These are phyloP conservation scores for Calliopum simillimum DNA, from an alignment of 2,888 invertebrate species.

Conservation along the genomic window DNA sequence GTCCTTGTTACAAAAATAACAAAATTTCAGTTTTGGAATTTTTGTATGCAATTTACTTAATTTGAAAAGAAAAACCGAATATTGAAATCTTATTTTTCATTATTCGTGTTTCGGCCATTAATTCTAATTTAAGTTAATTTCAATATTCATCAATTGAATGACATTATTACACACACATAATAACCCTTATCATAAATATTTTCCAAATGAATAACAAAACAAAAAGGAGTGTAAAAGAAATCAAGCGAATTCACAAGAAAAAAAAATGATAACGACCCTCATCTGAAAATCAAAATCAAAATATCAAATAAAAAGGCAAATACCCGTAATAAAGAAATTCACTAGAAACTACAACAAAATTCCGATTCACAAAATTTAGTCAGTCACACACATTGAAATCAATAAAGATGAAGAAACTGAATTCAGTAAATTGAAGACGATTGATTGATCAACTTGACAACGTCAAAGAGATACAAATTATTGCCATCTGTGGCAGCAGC, in stretches of 20 bases:
- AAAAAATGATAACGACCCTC: conserved; percentile 10
- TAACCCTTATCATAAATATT: conserved; percentile 1
- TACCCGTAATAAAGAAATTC: background rate
- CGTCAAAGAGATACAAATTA: conserved; percentile 20
- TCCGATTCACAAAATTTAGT: background rate
- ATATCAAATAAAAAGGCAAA: background rate
- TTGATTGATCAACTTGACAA: conserved; percentile 23
- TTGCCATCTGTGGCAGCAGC: conserved; percentile 1
- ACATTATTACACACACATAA: background rate
- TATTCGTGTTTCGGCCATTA: background rate
- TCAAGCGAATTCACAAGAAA: conserved; percentile 13
- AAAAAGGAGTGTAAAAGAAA: background rate
- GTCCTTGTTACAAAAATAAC: too few species aligned
- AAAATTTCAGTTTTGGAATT: too few species aligned
- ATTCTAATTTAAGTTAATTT: background rate
- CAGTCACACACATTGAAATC: conserved; percentile 5
- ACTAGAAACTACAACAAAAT: too few species aligned
- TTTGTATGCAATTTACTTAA: too few species aligned
- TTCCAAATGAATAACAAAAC: background rate
- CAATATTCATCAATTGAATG: background rate
- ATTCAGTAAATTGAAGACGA: conserved; percentile 20
- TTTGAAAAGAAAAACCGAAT: too few species aligned
- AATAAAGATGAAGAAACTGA: conserved; percentile 4
- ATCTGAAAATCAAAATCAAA: conserved; percentile 1
- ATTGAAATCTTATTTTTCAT: too few species aligned